Percentiles rank a stretch among this genome's conserved stretches.
phyloP scores from a whole-genome alignment of 2,888 invertebrate genomes.

The Phyllotreta striolata region DNA sequence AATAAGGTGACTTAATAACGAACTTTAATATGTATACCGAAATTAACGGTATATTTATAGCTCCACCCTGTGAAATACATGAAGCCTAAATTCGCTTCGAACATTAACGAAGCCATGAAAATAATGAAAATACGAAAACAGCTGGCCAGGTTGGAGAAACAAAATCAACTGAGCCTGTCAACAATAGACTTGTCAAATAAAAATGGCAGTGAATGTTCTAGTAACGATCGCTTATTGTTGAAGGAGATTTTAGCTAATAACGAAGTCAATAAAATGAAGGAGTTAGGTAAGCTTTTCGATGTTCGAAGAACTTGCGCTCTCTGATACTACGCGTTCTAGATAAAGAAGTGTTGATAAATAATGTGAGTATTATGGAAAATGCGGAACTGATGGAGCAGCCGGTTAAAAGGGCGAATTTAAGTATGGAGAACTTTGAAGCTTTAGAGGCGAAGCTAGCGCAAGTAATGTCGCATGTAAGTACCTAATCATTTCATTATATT shows the following conservation, averaged over 20 bases:
- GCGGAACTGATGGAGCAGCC: background rate
- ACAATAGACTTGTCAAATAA: constrained; percentile 28
- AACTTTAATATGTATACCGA: constrained; percentile 6
- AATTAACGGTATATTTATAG: constrained; percentile 16
- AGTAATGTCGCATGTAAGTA: constrained; percentile 48
- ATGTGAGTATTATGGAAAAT: background rate
- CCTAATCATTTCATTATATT: background rate
- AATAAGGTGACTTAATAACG: background rate
- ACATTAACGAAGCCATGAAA: constrained; percentile 71
- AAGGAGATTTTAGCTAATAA: background rate
- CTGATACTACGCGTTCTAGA: background rate
- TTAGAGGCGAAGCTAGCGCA: constrained; percentile 57
- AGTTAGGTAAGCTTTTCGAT: too few relatives aligned
- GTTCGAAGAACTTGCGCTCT: background rate
- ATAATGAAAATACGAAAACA: constrained; percentile 73
- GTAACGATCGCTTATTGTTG: background rate
- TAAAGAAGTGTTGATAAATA: constrained; percentile 1
- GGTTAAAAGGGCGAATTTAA: constrained; percentile 51
- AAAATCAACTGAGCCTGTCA: constrained; percentile 53
- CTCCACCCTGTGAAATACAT: constrained; percentile 54
- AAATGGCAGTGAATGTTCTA: background rate
- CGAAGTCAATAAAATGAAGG: too few relatives aligned
- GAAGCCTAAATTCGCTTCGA: constrained; percentile 75
- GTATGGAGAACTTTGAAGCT: constrained; percentile 58
- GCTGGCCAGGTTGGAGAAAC: constrained; percentile 69